Base-by-base conservation (phyloP, 1,140 invertebrate genomes). In the Macrobrachium rosenbergii region DNA sequence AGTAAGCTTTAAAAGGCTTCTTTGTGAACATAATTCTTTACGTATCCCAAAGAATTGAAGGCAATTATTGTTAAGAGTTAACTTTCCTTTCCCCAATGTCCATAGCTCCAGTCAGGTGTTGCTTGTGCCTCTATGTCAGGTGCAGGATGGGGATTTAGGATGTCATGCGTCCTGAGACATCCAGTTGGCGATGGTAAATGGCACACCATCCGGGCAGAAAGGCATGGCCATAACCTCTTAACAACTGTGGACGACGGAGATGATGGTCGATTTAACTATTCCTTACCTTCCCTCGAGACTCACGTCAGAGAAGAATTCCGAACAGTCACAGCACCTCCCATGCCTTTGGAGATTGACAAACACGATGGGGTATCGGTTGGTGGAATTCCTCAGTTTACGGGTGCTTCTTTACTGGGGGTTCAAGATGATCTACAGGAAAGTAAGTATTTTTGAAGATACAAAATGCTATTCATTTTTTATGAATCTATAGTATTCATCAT, bases 111-210 rank as follows among this genome's bases (percentile, higher is more conserved):
- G 37, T 23, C 69, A 23, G 69, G 69, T 17, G 69, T 72, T 43
- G 69, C 69, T 8, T 72, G 69, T 8, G 69, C 69, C 5, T 72
- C 69, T n/a, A 72, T 72, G 69, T 72, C 69, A 43, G 69, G 69
- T 6, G 69, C 69, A 6, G 69, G 69, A 16, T 72, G 69, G 69
- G 69, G 23, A 0, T 2, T 72, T 23, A 23, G 21, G 69, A 72
- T 43, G n/a, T 17, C 37, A 14, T 72, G 69, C 69, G 23, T 72
- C 11, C 11, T 28, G 23, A 43, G 21, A 5, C 69, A 43, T 14
- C 21, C 69, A 28, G 23, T 72, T 14, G 69, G 69, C 2, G 69
- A 72, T 43, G 69, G 69, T 28, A 43, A 23, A 37, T 72, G 69
- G 69, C 69, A 72, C 21, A 72, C 19, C 69, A 16, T 72, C 12